A percentile compares a stretch with the other conserved stretches of the same genome.
Evolutionary conservation across 2,113 vertebrate genomes (phyloP).

Genomic region (Recurvirostra avosetta): DNA sequence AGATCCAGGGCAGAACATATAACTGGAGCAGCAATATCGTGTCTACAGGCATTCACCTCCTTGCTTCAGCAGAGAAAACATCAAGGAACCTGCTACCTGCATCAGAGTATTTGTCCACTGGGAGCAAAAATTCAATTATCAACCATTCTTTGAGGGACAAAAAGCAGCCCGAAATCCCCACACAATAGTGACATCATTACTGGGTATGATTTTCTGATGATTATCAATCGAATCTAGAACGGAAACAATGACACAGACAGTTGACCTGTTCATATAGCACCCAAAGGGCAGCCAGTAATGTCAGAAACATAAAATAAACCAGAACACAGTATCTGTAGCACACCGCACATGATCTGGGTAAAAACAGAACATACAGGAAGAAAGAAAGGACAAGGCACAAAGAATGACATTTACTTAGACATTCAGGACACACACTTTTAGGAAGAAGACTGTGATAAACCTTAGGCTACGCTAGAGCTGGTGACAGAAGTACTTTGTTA

Average conservation of each 20-base stretch:
- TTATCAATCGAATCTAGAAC: neutral
- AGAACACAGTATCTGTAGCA: neutral
- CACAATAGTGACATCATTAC: neutral
- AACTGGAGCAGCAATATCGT: neutral
- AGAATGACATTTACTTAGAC: neutral
- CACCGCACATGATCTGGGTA: neutral
- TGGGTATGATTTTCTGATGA: neutral
- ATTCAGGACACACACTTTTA: neutral
- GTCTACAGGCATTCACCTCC: neutral
- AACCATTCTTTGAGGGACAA: neutral
- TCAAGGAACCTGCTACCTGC: neutral
- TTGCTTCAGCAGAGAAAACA: neutral
- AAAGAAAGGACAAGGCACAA: neutral
- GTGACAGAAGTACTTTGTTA: neutral
- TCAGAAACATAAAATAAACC: neutral
- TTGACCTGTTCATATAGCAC: neutral
- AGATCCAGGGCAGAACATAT: neutral
- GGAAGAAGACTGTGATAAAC: neutral
- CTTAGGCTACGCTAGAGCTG: neutral
- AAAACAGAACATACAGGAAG: neutral
- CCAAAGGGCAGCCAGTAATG: neutral
- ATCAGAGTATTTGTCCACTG: neutral
- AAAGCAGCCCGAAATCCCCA: neutral
- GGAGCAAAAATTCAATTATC: neutral
- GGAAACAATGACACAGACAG: neutral